These are phyloP conservation scores for Planiliza haematocheilus DNA, from an alignment of 2,113 vertebrate genomes.

Conservation along the genomic window DNA sequence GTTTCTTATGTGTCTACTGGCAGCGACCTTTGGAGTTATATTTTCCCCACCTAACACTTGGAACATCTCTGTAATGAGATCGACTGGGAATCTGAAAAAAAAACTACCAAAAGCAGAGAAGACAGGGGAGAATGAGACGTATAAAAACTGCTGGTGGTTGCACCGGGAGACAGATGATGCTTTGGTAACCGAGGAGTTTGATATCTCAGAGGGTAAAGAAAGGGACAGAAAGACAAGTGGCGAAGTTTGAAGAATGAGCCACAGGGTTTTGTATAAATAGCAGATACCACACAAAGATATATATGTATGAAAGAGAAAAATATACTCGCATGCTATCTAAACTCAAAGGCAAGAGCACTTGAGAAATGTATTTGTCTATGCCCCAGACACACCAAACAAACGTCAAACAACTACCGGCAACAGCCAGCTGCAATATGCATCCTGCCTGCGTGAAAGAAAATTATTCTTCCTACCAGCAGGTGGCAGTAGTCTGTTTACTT, in stretches of 20 bases:
- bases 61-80: constrained; percentile 61
- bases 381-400: too few relatives aligned
- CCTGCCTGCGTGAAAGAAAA: too few relatives aligned
- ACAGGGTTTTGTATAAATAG: constrained; percentile 48
- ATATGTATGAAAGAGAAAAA: constrained; percentile 9
- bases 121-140: background rate
- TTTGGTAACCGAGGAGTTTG: constrained; percentile 37
- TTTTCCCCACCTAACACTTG: constrained; percentile 46
- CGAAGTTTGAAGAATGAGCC: constrained; percentile 42
- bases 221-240: constrained; percentile 25
- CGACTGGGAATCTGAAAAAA: constrained; percentile 50
- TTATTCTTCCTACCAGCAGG: too few relatives aligned
- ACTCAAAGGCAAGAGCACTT: too few relatives aligned
- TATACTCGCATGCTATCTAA: background rate
- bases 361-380: too few relatives aligned
- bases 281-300: constrained; percentile 15
- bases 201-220: constrained; percentile 39
- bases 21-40: constrained; percentile 46
- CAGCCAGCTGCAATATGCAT: too few relatives aligned
- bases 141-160: constrained; percentile 15
- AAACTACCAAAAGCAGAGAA: constrained; percentile 33
- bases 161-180: constrained; percentile 28
- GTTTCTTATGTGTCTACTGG: constrained; percentile 16
- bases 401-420: too few relatives aligned
- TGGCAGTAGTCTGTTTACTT: too few relatives aligned